Evolutionary conservation across 2,888 invertebrate species (phyloP), one percentile per base, ranked within the genome.

Genomic region (Rhorus exstirpatorius): DNA sequence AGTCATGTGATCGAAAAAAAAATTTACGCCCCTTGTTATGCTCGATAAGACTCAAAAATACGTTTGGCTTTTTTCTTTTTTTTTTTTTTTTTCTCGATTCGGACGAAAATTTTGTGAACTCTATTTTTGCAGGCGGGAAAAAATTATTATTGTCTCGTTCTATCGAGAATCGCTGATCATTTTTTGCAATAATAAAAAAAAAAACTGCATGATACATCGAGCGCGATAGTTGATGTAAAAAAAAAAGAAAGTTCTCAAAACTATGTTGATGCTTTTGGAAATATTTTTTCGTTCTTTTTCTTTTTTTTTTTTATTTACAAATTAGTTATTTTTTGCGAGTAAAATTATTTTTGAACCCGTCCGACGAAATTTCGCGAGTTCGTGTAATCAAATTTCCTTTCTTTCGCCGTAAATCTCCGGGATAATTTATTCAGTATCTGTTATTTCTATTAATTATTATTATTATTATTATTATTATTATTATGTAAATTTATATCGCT

Each of bases 1-100:
- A 88, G 93, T 93, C 79, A 93, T 93, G 92, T 93, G 90, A 93
- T 82, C 75, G 8, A 31, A 46, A 58, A 58, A 31, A 46, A 58
- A 58, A 60, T 38, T 65, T 10, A 41, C 49, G 78, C 14, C 49
- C 44, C 19, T 68, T 2, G 51, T 38, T 41, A 67, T 51, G 63
- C 82, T 68, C 70, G 65, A 58, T 65, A 58, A 79, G 51, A 49
- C 55, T 74, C 26, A 14, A 17, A 55, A 49, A 38, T 46, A n/a
- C 8, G 46, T 65, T 24, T n/a, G n/a, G n/a, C n/a, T n/a, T n/a
- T n/a, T n/a, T n/a, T n/a, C n/a, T 12, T 14, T 49, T n/a, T 46
- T 51, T 51, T 31, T 31, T 31, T 17, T 60, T 35, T 17, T 38
- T 31, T 31, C 58, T 17, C 24, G 8, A 8, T 24, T 14, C 44